Conservation (phyloP, 2,113 vertebrate genomes). For the Strix uralensis region DNA sequence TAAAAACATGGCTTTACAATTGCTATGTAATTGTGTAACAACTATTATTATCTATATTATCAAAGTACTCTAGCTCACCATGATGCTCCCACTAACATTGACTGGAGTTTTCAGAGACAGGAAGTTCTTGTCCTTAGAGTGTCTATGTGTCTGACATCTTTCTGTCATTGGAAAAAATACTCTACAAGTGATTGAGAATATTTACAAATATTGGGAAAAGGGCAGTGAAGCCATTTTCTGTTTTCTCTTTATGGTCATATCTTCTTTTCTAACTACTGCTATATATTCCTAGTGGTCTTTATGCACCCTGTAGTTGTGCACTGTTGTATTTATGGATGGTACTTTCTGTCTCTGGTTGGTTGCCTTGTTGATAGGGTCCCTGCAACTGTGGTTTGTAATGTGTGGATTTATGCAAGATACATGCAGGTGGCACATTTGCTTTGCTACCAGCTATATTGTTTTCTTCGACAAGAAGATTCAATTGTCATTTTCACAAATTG, state of each 20-base stretch:
- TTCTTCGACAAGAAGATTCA: background rate
- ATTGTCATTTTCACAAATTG: background rate
- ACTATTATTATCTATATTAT: background rate
- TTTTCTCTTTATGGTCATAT: background rate
- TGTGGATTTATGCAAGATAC: background rate
- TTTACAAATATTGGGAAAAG: background rate
- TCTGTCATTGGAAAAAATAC: background rate
- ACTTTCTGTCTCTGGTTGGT: background rate
- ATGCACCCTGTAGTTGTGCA: background rate
- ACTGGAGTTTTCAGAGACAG: background rate
- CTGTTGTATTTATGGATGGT: background rate
- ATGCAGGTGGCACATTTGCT: background rate
- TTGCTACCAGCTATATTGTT: background rate
- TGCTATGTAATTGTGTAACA: background rate
- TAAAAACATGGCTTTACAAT: background rate
- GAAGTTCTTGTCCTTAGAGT: background rate
- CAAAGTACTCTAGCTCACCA: background rate
- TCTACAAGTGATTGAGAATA: background rate
- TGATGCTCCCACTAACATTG: background rate
- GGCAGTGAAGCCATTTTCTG: background rate
- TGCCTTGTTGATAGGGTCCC: background rate
- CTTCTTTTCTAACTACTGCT: background rate
- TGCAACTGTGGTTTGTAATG: background rate
- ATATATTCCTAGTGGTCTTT: background rate
- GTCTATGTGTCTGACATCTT: background rate